phyloP scores from a whole-genome alignment of 1,140 invertebrate genomes.

The Telenomus remus region DNA sequence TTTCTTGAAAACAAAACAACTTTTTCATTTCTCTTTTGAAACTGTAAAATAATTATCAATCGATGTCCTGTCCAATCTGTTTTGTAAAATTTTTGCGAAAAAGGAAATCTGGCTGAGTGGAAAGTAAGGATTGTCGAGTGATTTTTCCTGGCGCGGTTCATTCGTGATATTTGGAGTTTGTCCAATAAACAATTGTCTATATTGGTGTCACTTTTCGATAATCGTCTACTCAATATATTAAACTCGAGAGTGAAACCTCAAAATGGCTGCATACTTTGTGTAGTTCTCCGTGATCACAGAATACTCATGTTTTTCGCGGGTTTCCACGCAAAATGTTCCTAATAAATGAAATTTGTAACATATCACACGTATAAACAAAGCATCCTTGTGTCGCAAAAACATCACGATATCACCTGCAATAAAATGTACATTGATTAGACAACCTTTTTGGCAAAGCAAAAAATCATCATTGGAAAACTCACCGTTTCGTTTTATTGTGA shows the following conservation, averaged over 20 bases:
- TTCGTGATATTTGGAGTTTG: constrained; percentile 71
- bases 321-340: constrained; percentile 73
- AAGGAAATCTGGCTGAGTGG: too few species aligned
- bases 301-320: constrained; percentile 65
- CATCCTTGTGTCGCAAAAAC: constrained; percentile 29
- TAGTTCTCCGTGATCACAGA: constrained; percentile 64
- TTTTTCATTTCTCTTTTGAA: constrained; percentile 9
- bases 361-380: constrained; percentile 63
- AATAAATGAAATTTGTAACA: constrained; percentile 73
- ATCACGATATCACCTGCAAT: too few species aligned
- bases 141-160: constrained; percentile 63
- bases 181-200: constrained; percentile 74
- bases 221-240: constrained; percentile 73
- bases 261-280: constrained; percentile 66
- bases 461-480: too few species aligned
- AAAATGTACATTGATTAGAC: too few species aligned
- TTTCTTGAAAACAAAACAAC: constrained; percentile 1
- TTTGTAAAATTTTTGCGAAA: too few species aligned
- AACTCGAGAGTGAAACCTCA: constrained; percentile 67
- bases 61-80: too few species aligned
- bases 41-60: background rate
- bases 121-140: background rate
- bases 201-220: constrained; percentile 74
- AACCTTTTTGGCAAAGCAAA: too few species aligned
- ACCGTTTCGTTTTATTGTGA: too few species aligned